phyloP scores from a whole-genome alignment of 2,113 vertebrate species.

The Dolichallabes microphthalmus region DNA sequence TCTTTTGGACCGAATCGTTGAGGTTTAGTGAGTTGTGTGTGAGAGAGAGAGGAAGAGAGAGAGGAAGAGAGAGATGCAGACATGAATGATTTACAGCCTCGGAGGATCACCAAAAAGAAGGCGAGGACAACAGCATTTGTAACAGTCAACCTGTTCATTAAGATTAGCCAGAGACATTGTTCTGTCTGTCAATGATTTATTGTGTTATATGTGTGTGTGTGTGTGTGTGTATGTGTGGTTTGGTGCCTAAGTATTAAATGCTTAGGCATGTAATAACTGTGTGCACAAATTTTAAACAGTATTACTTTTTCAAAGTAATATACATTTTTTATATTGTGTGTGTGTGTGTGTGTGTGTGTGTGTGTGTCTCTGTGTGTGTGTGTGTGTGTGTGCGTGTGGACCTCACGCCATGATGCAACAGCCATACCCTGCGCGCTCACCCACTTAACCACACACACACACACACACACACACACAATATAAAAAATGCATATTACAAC shows the following conservation, averaged over 20 bases:
- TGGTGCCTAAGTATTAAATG: not conserved
- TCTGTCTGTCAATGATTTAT: conserved; percentile 35
- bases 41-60: not conserved
- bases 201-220: not conserved
- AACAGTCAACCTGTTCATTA: conserved; percentile 42
- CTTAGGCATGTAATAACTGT: not conserved
- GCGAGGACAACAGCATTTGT: conserved; percentile 31
- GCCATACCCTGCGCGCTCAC: not conserved
- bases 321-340: not conserved
- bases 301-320: not conserved
- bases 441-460: not conserved
- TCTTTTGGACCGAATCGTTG: conserved; percentile 25
- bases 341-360: conserved; percentile 4
- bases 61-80: not conserved
- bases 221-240: conserved; percentile 1
- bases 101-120: conserved; percentile 9
- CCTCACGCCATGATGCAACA: conserved; percentile 30
- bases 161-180: conserved; percentile 31
- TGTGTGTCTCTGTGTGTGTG: conserved; percentile 24
- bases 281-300: conserved; percentile 44
- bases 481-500: not conserved
- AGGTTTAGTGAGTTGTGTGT: conserved; percentile 5
- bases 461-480: not conserved
- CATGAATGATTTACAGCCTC: conserved; percentile 44
- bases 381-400: conserved; percentile 10